Evolutionary conservation across 2,113 vertebrate species (phyloP), one percentile per base, ranked within the genome.

Genomic region (Pseudolaguvia tuberculata): DNA sequence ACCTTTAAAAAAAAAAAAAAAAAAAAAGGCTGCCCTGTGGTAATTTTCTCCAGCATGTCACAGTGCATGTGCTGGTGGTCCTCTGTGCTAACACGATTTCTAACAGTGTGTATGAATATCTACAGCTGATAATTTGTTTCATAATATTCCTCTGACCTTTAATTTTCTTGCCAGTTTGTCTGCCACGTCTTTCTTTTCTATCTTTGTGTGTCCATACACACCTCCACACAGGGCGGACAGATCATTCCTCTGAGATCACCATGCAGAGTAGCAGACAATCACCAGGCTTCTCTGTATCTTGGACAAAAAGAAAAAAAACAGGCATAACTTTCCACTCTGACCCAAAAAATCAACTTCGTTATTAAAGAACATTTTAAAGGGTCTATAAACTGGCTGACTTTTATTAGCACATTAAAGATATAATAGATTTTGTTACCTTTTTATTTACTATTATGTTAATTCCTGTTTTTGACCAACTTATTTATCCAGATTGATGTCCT

Each of bases 311-410:
- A 18, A 3, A 23, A 66, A n/a, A n/a, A n/a, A n/a, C n/a, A n/a
- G 63, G 63, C 45, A 42, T 25, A 67, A 67, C 63, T 29, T 67
- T 17, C 63, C 63, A 50, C 63, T 27, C 21, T 18, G 21, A 1
- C 0, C 0, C 10, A 27, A 5, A 23, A n/a, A 0, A 35, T 6
- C 31, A 35, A 0, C 63, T 27, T 17, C 23, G 20, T 67, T 67
- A 67, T 67, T 12, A 1, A 50, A 50, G 25, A 21, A 48, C 42
- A 14, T 66, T 66, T 48, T 1, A 20, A 27, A 27, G 14, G 17
- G 12, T 25, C 13, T 66, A 11, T 47, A 48, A 47, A 31, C 21
- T 10, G 15, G 42, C 14, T 1, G 13, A 6, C 25, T 48, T 48
- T 27, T 45, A 45, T 45, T 23, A 8, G n/a, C n/a, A 17, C 18